A percentile compares a stretch with the other conserved stretches of the same genome.
Conservation (phyloP, 2,888 invertebrate genomes). For the Harpalus rufipes region DNA sequence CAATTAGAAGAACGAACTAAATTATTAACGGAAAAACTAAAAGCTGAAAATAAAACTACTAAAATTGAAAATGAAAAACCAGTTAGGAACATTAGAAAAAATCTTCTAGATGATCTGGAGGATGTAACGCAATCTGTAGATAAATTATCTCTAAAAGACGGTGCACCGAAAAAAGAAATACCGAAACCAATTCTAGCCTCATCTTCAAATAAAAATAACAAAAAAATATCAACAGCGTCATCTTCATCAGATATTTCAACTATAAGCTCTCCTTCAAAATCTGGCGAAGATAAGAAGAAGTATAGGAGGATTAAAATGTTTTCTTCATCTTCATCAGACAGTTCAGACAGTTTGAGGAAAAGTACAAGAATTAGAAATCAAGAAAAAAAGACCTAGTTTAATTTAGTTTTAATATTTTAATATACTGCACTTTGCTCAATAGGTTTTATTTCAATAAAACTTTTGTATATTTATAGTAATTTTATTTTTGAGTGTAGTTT, state of each 20-base stretch:
- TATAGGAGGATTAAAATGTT: slow-evolving; percentile 22
- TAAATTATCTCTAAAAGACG: slow-evolving; percentile 30
- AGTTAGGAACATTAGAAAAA: slow-evolving; percentile 35
- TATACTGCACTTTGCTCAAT: slow-evolving; percentile 1
- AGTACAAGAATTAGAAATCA: slow-evolving; percentile 15
- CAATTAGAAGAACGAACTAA: slow-evolving; percentile 62
- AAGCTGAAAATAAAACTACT: slow-evolving; percentile 43
- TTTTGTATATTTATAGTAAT: neutral
- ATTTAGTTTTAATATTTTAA: slow-evolving; percentile 10
- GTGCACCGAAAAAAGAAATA: neutral
- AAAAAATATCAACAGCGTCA: slow-evolving; percentile 17
- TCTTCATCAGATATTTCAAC: slow-evolving; percentile 6
- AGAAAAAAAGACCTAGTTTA: neutral
- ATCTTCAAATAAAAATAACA: neutral
- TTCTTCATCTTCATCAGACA: slow-evolving; percentile 14
- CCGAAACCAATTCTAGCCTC: neutral
- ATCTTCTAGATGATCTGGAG: slow-evolving; percentile 44
- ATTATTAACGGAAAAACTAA: slow-evolving; percentile 68
- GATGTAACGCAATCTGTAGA: slow-evolving; percentile 49
- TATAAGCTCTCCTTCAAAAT: neutral
- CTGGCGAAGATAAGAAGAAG: slow-evolving; percentile 22
- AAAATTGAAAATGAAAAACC: slow-evolving; percentile 23
- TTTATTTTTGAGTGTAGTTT: neutral
- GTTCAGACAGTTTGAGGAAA: slow-evolving; percentile 13
- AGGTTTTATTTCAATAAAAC: neutral